Conservation (phyloP, 2,113 vertebrate genomes). For the Passer montanus region DNA sequence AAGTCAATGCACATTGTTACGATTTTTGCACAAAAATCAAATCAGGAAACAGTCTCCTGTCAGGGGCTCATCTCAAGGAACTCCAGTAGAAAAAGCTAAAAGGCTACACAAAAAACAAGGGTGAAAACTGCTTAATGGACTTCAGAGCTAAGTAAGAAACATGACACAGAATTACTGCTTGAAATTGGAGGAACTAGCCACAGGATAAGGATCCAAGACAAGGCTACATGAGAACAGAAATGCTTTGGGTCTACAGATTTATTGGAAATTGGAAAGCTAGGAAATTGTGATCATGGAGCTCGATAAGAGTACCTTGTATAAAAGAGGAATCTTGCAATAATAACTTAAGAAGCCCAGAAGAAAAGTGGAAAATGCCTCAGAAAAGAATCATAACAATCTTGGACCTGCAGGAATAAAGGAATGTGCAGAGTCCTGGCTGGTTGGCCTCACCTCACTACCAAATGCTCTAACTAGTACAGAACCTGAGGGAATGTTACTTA, state of each 20-base stretch:
- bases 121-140: neutral
- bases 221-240: neutral
- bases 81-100: neutral
- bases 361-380: neutral
- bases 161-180: neutral
- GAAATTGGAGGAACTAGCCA: neutral
- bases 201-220: neutral
- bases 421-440: neutral
- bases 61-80: neutral
- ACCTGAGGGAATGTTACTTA: neutral
- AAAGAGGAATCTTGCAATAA: neutral
- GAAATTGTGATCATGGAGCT: neutral
- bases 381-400: neutral
- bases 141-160: neutral
- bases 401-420: constrained; percentile 6
- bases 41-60: neutral
- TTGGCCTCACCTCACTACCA: neutral
- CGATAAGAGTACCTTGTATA: neutral
- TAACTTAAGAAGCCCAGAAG: neutral
- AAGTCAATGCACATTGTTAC: neutral
- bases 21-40: neutral
- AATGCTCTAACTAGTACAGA: neutral
- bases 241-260: neutral
- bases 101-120: neutral
- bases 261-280: neutral